phyloP scores from a whole-genome alignment of 2,888 invertebrate species.

The Belgica antarctica region DNA sequence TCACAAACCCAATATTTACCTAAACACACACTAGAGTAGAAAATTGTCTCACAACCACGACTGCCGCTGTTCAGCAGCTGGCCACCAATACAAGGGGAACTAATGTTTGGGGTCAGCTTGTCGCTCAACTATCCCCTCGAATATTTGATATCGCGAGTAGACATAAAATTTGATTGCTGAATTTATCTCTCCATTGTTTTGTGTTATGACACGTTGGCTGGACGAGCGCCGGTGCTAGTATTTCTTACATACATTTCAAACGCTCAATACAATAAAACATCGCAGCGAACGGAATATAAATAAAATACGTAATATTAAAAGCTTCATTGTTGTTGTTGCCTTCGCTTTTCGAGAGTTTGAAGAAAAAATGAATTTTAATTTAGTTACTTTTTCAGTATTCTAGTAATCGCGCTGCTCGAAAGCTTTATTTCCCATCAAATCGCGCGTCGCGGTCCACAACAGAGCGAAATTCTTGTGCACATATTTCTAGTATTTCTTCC shows the following conservation, averaged over 20 bases:
- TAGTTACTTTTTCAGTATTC: conserved; percentile 22
- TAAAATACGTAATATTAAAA: conserved; percentile 26
- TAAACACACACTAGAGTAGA: conserved; percentile 6
- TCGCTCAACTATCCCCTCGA: too few species aligned
- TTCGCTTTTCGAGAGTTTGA: conserved; percentile 8
- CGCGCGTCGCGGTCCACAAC: background rate
- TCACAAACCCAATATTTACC: conserved; percentile 11
- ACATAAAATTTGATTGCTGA: background rate
- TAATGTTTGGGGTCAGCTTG: conserved; percentile 22
- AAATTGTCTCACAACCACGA: conserved; percentile 21
- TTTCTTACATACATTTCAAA: conserved; percentile 16
- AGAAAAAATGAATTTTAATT: conserved; percentile 15
- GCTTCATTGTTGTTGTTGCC: conserved; percentile 10
- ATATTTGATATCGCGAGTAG: background rate
- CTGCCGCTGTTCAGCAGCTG: background rate
- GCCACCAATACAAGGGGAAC: background rate
- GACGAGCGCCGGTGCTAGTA: background rate
- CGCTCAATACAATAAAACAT: conserved; percentile 29
- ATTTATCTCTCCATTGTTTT: conserved; percentile 10
- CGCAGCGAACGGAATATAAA: conserved; percentile 25
- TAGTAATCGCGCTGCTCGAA: conserved; percentile 19
- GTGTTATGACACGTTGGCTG: background rate
- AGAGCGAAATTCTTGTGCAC: conserved; percentile 9
- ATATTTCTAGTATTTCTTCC: background rate
- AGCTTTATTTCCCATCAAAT: background rate